These are phyloP conservation scores for Aplysina aerophoba DNA, from an alignment of 37 sponge, comb jelly and placozoan genomes.

Conservation along the genomic window DNA sequence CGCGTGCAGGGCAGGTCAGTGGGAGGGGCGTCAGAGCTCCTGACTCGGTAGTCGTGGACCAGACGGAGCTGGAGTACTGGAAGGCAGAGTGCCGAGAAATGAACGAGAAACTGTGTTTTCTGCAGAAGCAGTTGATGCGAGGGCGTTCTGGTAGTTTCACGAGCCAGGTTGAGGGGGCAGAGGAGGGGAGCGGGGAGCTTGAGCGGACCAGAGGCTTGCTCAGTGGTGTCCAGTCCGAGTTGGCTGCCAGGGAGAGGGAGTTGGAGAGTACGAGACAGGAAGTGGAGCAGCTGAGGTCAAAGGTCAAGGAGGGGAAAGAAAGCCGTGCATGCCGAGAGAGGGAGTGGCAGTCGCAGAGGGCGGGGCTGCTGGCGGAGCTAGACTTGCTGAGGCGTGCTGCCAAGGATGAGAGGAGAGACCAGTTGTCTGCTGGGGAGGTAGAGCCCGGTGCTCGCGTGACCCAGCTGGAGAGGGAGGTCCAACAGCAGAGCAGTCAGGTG, in stretches of 20 bases:
- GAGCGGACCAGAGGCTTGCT: not conserved
- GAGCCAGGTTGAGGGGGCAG: conserved; percentile 54
- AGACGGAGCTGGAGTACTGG: conserved; percentile 19
- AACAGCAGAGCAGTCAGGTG: too few species aligned
- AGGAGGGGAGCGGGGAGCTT: not conserved
- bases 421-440: too few species aligned
- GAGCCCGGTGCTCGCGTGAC: too few species aligned
- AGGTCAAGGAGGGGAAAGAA: too few species aligned
- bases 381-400: too few species aligned
- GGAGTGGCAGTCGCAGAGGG: too few species aligned
- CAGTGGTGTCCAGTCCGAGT: not conserved
- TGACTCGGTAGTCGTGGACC: not conserved
- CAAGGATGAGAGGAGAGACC: too few species aligned
- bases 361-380: too few species aligned
- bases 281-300: too few species aligned
- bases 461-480: too few species aligned
- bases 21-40: not conserved
- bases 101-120: conserved; percentile 8
- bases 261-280: not conserved
- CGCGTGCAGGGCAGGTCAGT: not conserved
- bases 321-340: too few species aligned
- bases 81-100: conserved; percentile 7
- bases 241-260: not conserved
- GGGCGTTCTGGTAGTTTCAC: conserved; percentile 19
- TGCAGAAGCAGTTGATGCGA: not conserved